Evolutionary conservation across 2,888 invertebrate genomes (phyloP), one percentile per base, ranked within the genome.

Genomic region (Arge pagana): DNA sequence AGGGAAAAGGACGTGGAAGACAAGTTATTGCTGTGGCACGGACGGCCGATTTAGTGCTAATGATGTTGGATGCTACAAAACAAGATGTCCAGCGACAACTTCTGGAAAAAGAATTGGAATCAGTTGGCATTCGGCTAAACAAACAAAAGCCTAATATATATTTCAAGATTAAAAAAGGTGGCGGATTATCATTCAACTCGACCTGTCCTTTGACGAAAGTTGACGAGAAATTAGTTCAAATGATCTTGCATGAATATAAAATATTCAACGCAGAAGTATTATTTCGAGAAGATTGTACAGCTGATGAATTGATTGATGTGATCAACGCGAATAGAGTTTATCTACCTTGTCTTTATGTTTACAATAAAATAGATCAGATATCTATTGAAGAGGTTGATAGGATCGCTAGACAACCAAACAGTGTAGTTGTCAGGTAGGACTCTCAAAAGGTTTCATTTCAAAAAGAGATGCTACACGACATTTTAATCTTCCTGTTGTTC

Each of bases 311-410:
- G 68, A 98, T 99, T 62, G 99, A 99, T 80, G 96, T 99, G 48
- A 95, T 99, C 63, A 89, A 93, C 43, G 96, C 92, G 7, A 97
- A 96, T 80, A 85, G 97, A 58, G 74, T 74, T 52, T 97, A 98
- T 79, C 82, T 99, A 72, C 96, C 97, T 48, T 99, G 99, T 77
- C 79, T 99, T 50, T 99, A 98, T 80, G 96, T 98, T 50, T 99
- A 98, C 81, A 99, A 99, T 80, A 99, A 99, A 84, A 96, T 99
- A 66, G 99, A 99, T 85, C 97, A 99, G 81, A 94, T 99, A 68
- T 94, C 97, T 43, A 95, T 99, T 61, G 98, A 99, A 79, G 97
- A 98, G 80, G 95, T 98, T 5, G 93, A 97, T 78, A 83, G 93
- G 70, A 87, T 99, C 76, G 98, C 98, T 3, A 82, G 92, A 54